Conservation (phyloP, 2,888 invertebrate species). For the Conops quadrifasciatus region DNA sequence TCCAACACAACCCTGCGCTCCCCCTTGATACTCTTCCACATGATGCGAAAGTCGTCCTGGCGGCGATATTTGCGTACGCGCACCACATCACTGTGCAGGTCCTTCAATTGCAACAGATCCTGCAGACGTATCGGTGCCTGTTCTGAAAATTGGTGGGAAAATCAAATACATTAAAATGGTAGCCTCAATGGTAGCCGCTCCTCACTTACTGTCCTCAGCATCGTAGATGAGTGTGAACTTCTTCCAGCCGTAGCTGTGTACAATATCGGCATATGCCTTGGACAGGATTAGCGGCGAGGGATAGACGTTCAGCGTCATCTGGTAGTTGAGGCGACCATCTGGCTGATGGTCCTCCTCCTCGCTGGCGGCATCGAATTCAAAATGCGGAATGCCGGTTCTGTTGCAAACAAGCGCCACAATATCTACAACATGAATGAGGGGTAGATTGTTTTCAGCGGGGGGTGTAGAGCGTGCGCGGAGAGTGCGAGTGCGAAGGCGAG, state of each 20-base stretch:
- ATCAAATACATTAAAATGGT: background rate
- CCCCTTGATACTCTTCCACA: slow-evolving; percentile 65
- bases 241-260: slow-evolving; percentile 78
- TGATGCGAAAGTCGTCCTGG: slow-evolving; percentile 54
- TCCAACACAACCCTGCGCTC: slow-evolving; percentile 81
- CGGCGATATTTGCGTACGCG: slow-evolving; percentile 72
- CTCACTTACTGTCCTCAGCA: slow-evolving; percentile 74
- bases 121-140: slow-evolving; percentile 77
- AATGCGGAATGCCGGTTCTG: slow-evolving; percentile 72
- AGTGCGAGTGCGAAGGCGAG: no score
- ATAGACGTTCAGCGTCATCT: slow-evolving; percentile 74
- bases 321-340: slow-evolving; percentile 65
- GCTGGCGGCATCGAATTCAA: slow-evolving; percentile 70
- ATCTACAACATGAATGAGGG: slow-evolving; percentile 47
- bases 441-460: background rate
- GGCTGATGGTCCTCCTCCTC: slow-evolving; percentile 57
- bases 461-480: background rate
- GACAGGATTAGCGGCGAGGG: slow-evolving; percentile 74
- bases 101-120: slow-evolving; percentile 78
- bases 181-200: background rate
- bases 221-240: slow-evolving; percentile 85
- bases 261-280: slow-evolving; percentile 77
- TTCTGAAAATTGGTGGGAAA: slow-evolving; percentile 38
- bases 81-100: slow-evolving; percentile 74
- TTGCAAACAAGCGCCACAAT: slow-evolving; percentile 69